These are phyloP conservation scores for Ophioderma brevispina DNA, from an alignment of 35 echinoderm and acorn worm genomes.

Conservation along the genomic window DNA sequence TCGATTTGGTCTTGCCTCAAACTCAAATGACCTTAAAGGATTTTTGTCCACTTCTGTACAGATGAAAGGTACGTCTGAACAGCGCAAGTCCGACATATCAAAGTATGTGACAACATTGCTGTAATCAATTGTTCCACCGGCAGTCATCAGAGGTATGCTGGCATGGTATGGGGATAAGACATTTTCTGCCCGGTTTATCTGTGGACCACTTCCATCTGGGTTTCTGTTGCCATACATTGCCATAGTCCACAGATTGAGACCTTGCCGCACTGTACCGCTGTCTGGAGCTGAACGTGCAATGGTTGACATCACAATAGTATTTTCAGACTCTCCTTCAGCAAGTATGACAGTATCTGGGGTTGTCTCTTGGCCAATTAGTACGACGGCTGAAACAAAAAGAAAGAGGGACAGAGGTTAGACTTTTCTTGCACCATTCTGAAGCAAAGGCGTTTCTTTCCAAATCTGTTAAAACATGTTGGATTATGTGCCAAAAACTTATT, in stretches of 20 bases:
- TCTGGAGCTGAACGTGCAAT: constrained; percentile 46
- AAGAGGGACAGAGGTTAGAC: no score
- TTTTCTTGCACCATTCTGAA: no score
- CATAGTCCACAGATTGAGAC: constrained; percentile 78
- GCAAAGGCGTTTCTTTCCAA: no score
- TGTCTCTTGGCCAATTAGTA: constrained; percentile 43
- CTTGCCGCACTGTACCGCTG: constrained; percentile 49
- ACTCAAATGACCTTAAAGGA: constrained; percentile 38
- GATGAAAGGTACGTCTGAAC: constrained; percentile 62
- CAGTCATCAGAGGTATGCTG: constrained; percentile 35
- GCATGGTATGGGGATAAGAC: constrained; percentile 65
- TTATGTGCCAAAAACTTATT: no score
- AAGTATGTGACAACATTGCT: constrained; percentile 46
- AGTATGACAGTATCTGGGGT: constrained; percentile 43
- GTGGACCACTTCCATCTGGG: constrained; percentile 51
- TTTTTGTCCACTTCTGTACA: constrained; percentile 82
- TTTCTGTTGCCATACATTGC: constrained; percentile 63
- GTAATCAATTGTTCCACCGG: constrained; percentile 58
- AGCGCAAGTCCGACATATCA: constrained; percentile 71
- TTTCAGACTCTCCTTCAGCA: constrained; percentile 58
- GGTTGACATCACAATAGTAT: constrained; percentile 50
- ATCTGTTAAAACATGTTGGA: no score
- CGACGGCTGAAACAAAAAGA: constrained; percentile 52
- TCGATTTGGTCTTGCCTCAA: constrained; percentile 66
- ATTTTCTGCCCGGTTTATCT: constrained; percentile 44